Evolutionary conservation across 2,113 vertebrate species (phyloP).

Genomic region (Saguinus midas): DNA sequence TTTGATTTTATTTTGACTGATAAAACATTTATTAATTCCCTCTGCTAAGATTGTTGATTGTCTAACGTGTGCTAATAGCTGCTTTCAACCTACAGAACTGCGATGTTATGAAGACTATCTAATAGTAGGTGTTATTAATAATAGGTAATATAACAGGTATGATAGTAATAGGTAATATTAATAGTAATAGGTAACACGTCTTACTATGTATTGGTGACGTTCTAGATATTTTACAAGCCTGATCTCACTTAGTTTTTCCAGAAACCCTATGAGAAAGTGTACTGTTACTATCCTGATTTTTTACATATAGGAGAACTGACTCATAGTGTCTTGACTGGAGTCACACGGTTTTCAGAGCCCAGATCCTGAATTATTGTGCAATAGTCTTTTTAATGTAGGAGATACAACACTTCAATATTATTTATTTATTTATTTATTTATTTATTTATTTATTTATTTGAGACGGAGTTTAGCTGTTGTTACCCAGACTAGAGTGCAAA

Average conservation of each 20-base stretch:
- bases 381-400: not conserved
- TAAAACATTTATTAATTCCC: not conserved
- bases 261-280: not conserved
- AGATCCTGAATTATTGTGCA: not conserved
- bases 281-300: not conserved
- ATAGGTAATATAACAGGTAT: too few species aligned
- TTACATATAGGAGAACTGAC: not conserved
- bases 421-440: too few species aligned
- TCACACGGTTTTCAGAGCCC: not conserved
- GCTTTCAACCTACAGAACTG: not conserved
- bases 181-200: not conserved
- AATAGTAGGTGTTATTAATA: not conserved
- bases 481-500: too few species aligned
- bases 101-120: not conserved
- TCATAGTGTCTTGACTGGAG: not conserved
- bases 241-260: not conserved
- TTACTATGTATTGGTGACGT: fast-evolving
- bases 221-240: not conserved
- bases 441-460: too few species aligned
- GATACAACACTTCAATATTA: not conserved
- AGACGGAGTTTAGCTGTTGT: too few species aligned
- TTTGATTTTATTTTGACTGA: not conserved
- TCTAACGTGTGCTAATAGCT: not conserved
- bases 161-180: too few species aligned
- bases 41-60: not conserved